phyloP scores from a whole-genome alignment of 1,140 invertebrate genomes.

The Orussus abietinus region DNA sequence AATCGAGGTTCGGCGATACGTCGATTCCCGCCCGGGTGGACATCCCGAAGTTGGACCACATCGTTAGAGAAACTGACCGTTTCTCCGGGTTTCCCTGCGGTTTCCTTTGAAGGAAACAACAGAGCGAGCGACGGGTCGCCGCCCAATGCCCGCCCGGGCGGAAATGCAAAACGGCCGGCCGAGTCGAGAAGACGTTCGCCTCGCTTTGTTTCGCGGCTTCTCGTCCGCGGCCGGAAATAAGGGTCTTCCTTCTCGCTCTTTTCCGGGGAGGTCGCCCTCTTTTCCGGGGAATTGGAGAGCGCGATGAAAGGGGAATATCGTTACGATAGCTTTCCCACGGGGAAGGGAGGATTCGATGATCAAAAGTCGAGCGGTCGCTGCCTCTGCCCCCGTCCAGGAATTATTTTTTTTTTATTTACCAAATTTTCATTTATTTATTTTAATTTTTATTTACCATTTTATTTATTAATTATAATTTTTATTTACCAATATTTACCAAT shows the following conservation, averaged over 20 bases:
- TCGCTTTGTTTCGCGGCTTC: neutral
- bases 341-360: too few relatives aligned
- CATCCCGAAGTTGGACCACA: constrained; percentile 37
- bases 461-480: too few relatives aligned
- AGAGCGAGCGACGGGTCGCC: constrained; percentile 22
- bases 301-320: too few relatives aligned
- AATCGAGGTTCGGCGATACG: constrained; percentile 28
- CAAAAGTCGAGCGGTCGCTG: too few relatives aligned
- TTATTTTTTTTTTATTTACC: too few relatives aligned
- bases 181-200: constrained; percentile 16
- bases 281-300: too few relatives aligned
- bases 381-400: too few relatives aligned
- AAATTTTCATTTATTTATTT: too few relatives aligned
- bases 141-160: constrained; percentile 38
- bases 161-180: constrained; percentile 45
- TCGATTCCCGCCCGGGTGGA: constrained; percentile 23
- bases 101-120: constrained; percentile 45
- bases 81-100: constrained; percentile 33
- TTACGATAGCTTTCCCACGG: too few relatives aligned
- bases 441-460: too few relatives aligned
- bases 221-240: neutral
- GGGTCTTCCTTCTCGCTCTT: neutral
- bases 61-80: constrained; percentile 46
- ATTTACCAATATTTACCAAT: too few relatives aligned
- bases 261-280: too few relatives aligned